Percentiles rank a stretch among this genome's conserved stretches.
Evolutionary conservation across 2,797 vertebrate genomes (phyloP).

Genomic region (Setipinna tenuifilis): DNA sequence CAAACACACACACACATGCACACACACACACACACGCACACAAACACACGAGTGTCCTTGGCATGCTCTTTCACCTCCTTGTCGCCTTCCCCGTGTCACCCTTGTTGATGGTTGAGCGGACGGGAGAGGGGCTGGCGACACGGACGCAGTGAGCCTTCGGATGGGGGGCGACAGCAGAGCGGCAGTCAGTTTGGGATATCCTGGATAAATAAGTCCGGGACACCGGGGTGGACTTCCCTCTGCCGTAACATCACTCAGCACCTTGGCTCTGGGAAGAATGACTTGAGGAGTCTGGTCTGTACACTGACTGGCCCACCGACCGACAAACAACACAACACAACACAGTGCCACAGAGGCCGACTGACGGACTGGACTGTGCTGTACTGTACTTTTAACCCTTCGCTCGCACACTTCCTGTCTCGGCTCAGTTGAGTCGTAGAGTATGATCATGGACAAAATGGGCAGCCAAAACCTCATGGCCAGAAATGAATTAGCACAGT

Average conservation of each 20-base stretch:
- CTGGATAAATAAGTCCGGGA: slow-evolving; percentile 53
- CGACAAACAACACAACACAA: slow-evolving; percentile 33
- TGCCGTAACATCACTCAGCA: slow-evolving; percentile 54
- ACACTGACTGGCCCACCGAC: slow-evolving; percentile 19
- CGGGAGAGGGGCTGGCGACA: neutral
- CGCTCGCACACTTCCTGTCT: neutral
- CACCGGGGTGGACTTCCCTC: slow-evolving; percentile 49
- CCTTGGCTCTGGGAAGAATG: slow-evolving; percentile 48
- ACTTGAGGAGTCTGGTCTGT: slow-evolving; percentile 46
- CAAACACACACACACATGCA: neutral
- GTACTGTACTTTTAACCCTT: slow-evolving; percentile 46
- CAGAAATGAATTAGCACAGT: neutral
- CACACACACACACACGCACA: slow-evolving; percentile 48
- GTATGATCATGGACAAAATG: neutral
- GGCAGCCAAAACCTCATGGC: neutral
- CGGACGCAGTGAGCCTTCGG: slow-evolving; percentile 36
- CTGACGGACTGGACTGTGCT: neutral
- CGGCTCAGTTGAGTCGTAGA: neutral
- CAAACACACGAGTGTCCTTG: slow-evolving; percentile 69
- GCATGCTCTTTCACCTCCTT: slow-evolving; percentile 58
- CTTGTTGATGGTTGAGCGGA: slow-evolving; percentile 20
- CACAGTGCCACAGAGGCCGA: neutral
- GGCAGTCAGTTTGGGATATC: slow-evolving; percentile 53
- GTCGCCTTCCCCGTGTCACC: slow-evolving; percentile 25
- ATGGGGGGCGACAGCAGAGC: neutral